These are phyloP conservation scores for Pachyuromys duprasi DNA, from an alignment of 2,797 vertebrate species.

Conservation along the genomic window DNA sequence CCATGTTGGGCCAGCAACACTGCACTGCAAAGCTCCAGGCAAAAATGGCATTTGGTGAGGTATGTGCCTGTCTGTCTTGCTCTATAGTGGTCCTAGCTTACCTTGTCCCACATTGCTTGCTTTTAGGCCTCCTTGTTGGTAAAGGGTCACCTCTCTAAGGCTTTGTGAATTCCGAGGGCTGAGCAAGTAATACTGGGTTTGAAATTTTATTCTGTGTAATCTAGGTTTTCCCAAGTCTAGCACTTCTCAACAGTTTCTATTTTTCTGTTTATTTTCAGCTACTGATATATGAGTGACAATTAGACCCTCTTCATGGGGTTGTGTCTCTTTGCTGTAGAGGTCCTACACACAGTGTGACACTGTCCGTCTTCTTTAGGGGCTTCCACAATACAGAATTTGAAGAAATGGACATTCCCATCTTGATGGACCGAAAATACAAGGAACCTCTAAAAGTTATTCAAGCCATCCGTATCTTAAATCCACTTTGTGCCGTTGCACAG, in stretches of 20 bases:
- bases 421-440: conserved; percentile 28
- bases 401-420: background rate
- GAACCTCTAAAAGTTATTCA: background rate
- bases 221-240: background rate
- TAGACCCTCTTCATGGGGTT: background rate
- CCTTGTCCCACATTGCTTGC: background rate
- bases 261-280: conserved; percentile 10
- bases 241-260: conserved; percentile 22
- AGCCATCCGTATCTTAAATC: conserved; percentile 22
- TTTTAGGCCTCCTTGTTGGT: conserved; percentile 2
- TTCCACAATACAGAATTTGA: conserved; percentile 38
- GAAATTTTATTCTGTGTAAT: conserved; percentile 30
- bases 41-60: conserved; percentile 47
- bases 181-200: background rate
- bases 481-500: background rate
- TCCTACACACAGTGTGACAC: background rate
- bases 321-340: conserved; percentile 13
- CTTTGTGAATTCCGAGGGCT: conserved; percentile 38
- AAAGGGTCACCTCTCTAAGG: background rate
- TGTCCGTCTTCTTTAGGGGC: background rate
- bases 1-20: background rate
- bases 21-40: background rate
- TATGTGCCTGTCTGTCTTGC: background rate
- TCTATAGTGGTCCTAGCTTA: conserved; percentile 4
- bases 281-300: background rate